Conservation (phyloP, 2,797 vertebrate species). For the Scleropages formosus region DNA sequence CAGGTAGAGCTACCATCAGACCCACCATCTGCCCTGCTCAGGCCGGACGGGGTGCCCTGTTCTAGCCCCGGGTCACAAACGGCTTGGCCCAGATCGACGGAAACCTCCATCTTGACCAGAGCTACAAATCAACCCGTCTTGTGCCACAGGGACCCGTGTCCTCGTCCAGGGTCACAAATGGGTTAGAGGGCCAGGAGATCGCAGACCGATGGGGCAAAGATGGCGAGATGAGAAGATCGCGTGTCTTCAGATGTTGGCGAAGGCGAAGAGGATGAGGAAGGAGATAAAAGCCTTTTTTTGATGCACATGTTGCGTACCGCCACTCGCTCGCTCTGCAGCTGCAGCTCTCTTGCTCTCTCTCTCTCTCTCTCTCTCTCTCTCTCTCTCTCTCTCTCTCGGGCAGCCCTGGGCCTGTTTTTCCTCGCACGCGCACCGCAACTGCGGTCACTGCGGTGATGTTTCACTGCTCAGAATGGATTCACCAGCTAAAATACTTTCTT, state of each 20-base stretch:
- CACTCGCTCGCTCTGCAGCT: slow-evolving; percentile 40
- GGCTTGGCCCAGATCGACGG: neutral
- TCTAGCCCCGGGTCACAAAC: too few relatives aligned
- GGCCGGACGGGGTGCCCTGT: too few relatives aligned
- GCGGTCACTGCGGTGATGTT: slow-evolving; percentile 80
- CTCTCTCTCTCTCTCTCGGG: neutral
- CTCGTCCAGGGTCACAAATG: neutral
- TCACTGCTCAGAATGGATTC: slow-evolving; percentile 84
- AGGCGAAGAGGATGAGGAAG: slow-evolving; percentile 28
- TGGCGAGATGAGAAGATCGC: neutral
- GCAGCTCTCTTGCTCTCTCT: slow-evolving; percentile 45
- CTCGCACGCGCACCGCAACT: slow-evolving; percentile 74
- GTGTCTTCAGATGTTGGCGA: too few relatives aligned
- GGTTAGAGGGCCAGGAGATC: too few relatives aligned
- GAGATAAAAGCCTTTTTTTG: slow-evolving; percentile 31
- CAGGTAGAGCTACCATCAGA: too few relatives aligned
- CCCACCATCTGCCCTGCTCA: too few relatives aligned
- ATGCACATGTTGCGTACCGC: slow-evolving; percentile 34
- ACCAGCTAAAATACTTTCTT: slow-evolving; percentile 82
- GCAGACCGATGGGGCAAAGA: neutral
- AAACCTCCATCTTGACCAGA: neutral
- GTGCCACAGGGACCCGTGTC: neutral
- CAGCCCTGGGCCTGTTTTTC: slow-evolving; percentile 35
- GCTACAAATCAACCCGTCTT: neutral
- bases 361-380: slow-evolving; percentile 8